A percentile compares a stretch with the other conserved stretches of the same genome.
These are phyloP conservation scores for Tautogolabrus adspersus DNA, from an alignment of 2,113 vertebrate genomes.

Conservation along the genomic window DNA sequence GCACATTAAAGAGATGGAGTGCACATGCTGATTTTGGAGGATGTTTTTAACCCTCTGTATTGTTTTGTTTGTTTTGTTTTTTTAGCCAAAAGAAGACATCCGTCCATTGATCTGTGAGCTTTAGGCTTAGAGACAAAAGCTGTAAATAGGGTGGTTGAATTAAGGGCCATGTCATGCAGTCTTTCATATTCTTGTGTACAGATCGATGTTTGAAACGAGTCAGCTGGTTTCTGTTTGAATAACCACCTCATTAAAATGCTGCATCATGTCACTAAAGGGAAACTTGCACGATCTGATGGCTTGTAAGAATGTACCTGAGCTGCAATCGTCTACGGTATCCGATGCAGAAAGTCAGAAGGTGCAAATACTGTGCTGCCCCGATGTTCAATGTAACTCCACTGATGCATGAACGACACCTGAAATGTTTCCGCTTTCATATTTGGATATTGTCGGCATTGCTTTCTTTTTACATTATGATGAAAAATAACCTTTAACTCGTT, in stretches of 20 bases:
- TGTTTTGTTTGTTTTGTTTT: background rate
- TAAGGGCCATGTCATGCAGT: constrained; percentile 48
- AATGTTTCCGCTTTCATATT: constrained; percentile 61
- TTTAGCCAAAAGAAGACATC: constrained; percentile 3
- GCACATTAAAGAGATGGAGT: constrained; percentile 15
- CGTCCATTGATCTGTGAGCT: constrained; percentile 54
- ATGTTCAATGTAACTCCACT: constrained; percentile 46
- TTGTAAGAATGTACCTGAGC: constrained; percentile 52
- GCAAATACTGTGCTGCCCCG: constrained; percentile 53
- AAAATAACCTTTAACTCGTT: constrained; percentile 39
- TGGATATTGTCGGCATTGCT: constrained; percentile 40
- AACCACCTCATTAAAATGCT: constrained; percentile 46
- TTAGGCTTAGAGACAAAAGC: constrained; percentile 67
- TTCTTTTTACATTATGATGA: constrained; percentile 29
- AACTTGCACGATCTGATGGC: constrained; percentile 22
- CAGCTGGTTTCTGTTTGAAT: constrained; percentile 23
- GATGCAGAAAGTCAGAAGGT: constrained; percentile 41
- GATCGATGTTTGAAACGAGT: constrained; percentile 48
- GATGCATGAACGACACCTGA: constrained; percentile 63
- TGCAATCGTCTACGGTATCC: constrained; percentile 45
- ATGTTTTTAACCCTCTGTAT: constrained; percentile 22
- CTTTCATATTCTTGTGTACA: constrained; percentile 52
- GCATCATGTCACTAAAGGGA: constrained; percentile 38
- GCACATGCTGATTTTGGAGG: constrained; percentile 18
- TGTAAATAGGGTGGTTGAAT: constrained; percentile 71